Conservation (phyloP, 2,888 invertebrate species). For the Microctonus hyperodae region DNA sequence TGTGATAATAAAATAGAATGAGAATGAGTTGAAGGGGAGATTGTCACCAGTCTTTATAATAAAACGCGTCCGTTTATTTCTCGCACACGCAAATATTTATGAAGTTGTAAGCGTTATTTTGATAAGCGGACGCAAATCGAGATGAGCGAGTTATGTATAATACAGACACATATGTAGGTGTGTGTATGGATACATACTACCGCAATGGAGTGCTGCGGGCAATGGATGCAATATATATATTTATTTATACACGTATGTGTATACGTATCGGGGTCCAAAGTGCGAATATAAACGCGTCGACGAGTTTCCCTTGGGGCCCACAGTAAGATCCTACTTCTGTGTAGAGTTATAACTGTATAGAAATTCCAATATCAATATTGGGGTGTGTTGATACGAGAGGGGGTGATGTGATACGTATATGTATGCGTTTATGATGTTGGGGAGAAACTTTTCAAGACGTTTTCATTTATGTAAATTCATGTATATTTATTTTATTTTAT, state of each 20-base stretch:
- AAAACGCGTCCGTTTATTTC: constrained; percentile 41
- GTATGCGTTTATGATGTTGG: constrained; percentile 25
- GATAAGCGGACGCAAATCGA: constrained; percentile 59
- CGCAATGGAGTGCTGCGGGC: constrained; percentile 2
- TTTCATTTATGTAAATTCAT: constrained; percentile 22
- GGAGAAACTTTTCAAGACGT: constrained; percentile 17
- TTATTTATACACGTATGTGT: constrained; percentile 38
- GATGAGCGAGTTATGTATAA: constrained; percentile 33
- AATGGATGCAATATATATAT: constrained; percentile 8
- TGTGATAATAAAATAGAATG: background rate
- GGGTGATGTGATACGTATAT: constrained; percentile 1
- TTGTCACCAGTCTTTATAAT: constrained; percentile 18
- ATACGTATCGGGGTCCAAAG: constrained; percentile 46
- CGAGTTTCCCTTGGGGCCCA: constrained; percentile 47
- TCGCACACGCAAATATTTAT: constrained; percentile 58
- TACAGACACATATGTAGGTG: no score
- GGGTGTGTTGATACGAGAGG: constrained; percentile 40
- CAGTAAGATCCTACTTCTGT: constrained; percentile 53
- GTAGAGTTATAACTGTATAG: background rate
- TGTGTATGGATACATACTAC: background rate
- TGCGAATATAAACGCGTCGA: constrained; percentile 62
- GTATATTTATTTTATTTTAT: background rate
- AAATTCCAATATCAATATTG: constrained; percentile 57
- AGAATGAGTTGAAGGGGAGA: constrained; percentile 16
- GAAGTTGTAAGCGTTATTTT: constrained; percentile 63